phyloP scores from a whole-genome alignment of 2,113 vertebrate genomes.

The Noctilio leporinus region DNA sequence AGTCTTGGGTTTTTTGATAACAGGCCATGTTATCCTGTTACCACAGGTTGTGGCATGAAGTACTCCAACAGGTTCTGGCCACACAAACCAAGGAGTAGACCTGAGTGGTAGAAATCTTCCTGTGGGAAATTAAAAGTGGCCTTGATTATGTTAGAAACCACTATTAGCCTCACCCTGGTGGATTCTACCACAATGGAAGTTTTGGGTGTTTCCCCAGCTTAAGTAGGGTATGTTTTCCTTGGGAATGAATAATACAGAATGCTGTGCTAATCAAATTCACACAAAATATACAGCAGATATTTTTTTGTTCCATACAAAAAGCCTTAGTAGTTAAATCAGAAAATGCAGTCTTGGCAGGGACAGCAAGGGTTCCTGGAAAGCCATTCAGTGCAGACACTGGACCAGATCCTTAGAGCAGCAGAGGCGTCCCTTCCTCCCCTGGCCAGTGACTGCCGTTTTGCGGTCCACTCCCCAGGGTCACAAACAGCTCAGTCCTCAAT shows the following conservation, averaged over 20 bases:
- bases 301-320: constrained; percentile 22
- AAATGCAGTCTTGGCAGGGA: constrained; percentile 16
- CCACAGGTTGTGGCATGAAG: background rate
- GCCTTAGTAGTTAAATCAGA: background rate
- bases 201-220: background rate
- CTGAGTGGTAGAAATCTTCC: background rate
- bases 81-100: background rate
- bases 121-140: background rate
- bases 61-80: background rate
- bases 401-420: background rate
- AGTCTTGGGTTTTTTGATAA: background rate
- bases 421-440: background rate
- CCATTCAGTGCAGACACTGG: background rate
- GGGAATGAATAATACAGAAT: background rate
- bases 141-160: background rate
- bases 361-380: constrained; percentile 33
- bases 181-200: background rate
- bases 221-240: background rate
- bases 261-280: constrained; percentile 12
- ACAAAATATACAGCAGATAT: background rate
- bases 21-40: no score
- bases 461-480: background rate
- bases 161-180: background rate
- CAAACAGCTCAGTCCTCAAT: background rate
- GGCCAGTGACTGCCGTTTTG: background rate